These are phyloP conservation scores for Trachurus trachurus DNA, from an alignment of 2,797 vertebrate genomes.

Conservation along the genomic window DNA sequence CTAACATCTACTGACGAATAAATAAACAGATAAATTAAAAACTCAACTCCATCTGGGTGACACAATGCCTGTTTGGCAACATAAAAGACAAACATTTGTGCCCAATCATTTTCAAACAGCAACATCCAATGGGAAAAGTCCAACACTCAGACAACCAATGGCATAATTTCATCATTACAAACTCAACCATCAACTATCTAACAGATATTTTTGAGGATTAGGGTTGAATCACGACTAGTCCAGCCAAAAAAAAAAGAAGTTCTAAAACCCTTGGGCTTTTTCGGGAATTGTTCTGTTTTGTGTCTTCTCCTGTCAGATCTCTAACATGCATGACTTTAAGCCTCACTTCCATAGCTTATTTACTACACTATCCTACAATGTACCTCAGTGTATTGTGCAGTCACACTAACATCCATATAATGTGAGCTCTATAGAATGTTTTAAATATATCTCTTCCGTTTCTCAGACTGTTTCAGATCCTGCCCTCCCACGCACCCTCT, in stretches of 20 bases:
- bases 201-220: too few relatives aligned
- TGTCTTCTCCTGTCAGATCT: conserved; percentile 36
- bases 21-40: too few relatives aligned
- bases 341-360: conserved; percentile 16
- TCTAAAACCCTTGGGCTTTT: conserved; percentile 21
- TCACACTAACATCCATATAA: conserved; percentile 34
- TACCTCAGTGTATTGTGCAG: conserved; percentile 29
- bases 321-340: conserved; percentile 10
- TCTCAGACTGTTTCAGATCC: conserved; percentile 62
- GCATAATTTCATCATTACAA: background rate
- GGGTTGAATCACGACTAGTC: background rate
- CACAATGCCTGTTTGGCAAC: background rate
- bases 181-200: background rate
- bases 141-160: too few relatives aligned
- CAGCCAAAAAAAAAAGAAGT: background rate
- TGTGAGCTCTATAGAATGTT: conserved; percentile 37
- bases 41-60: too few relatives aligned
- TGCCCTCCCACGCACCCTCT: conserved; percentile 68
- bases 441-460: conserved; percentile 67
- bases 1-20: too few relatives aligned
- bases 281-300: conserved; percentile 37
- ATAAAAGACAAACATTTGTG: background rate
- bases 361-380: conserved; percentile 29
- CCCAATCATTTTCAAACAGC: background rate
- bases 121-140: too few relatives aligned